A percentile compares a stretch with the other conserved stretches of the same genome.
These are phyloP conservation scores for Macrosoma leucophasiata DNA, from an alignment of 2,888 invertebrate species.

Conservation along the genomic window DNA sequence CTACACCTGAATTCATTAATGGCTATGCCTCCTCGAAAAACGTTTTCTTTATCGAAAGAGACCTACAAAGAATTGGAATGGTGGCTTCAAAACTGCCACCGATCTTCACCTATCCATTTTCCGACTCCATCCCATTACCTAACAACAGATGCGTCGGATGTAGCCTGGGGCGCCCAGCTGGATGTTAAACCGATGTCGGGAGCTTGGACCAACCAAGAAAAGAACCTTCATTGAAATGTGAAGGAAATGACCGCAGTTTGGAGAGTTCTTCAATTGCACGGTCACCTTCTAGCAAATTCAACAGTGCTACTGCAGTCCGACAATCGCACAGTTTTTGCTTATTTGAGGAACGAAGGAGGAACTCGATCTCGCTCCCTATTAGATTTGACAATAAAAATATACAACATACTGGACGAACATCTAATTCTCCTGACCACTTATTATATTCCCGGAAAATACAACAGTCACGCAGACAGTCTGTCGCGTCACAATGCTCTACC, in stretches of 20 bases:
- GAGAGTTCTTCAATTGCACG: slow-evolving; percentile 6
- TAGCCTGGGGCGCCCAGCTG: slow-evolving; percentile 19
- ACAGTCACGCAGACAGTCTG: slow-evolving; percentile 13
- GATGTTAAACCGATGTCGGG: slow-evolving; percentile 9
- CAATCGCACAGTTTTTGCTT: slow-evolving; percentile 15
- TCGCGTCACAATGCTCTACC: slow-evolving; percentile 6
- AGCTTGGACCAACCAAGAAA: slow-evolving; percentile 10
- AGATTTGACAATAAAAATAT: slow-evolving; percentile 10
- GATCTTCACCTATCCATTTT: slow-evolving; percentile 6
- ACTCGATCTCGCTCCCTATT: too few species aligned
- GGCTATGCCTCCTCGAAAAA: too few species aligned
- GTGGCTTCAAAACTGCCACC: slow-evolving; percentile 2
- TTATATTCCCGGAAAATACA: slow-evolving; percentile 16
- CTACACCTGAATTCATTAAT: not conserved
- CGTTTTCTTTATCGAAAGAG: not conserved
- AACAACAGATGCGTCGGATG: slow-evolving; percentile 17
- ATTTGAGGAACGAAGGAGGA: too few species aligned
- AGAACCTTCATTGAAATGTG: slow-evolving; percentile 11
- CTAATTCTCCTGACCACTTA: slow-evolving; percentile 8
- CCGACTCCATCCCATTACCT: slow-evolving; percentile 9
- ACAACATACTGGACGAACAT: slow-evolving; percentile 3
- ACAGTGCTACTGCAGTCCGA: slow-evolving; percentile 15
- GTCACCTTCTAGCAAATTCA: slow-evolving; percentile 1
- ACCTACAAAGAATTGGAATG: slow-evolving; percentile 3
- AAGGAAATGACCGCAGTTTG: slow-evolving; percentile 11